Evolutionary conservation across 2,888 invertebrate genomes (phyloP), one percentile per base, ranked within the genome.

Genomic region (Caenorhabditis macrosperma): DNA sequence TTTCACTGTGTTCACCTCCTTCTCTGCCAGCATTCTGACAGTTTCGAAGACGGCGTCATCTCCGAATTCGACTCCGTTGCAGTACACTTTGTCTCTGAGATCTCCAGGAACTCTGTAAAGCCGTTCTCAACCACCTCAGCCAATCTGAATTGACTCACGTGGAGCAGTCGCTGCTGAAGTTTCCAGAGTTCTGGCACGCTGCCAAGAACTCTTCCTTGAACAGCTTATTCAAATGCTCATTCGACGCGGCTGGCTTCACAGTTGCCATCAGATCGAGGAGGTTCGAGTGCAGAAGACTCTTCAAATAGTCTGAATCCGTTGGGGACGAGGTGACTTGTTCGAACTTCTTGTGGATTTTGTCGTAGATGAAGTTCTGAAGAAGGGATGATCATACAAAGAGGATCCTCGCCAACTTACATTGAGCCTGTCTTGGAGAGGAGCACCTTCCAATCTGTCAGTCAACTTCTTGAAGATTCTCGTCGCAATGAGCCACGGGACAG

Each of bases 1-100:
- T n/a, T n/a, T n/a, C n/a, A n/a, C 6, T 20, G 12, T 22, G 7
- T 7, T 28, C 10, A 81, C 72, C 59, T 84, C 84, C 15, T 69
- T 76, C 17, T 57, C 76, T 3, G 81, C 69, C 30, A 79, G 54
- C 35, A 63, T 72, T 20, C 50, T 28, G 15, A 85, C 46, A 17
- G 41, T 55, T 9, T 82, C 78, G 59, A 81, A 83, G 0, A 72
- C 69, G 0, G 75, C 80, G n/a, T 81, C 80, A 9, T 84, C 76
- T 48, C 85, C 86, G 20, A 79, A 75, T 9, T 76, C 68, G 0
- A 85, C 71, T 38, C 84, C 83, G 52, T 86, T 80, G 38, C 86
- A 86, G 59, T 86, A 86, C 0, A 84, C 82, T 17, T 74, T 46
- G 1, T 52, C 60, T 26, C 86, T 72, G 30, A 86, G 66, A 30